phyloP scores from a whole-genome alignment of 2,113 vertebrate species.

The Prinia subflava region DNA sequence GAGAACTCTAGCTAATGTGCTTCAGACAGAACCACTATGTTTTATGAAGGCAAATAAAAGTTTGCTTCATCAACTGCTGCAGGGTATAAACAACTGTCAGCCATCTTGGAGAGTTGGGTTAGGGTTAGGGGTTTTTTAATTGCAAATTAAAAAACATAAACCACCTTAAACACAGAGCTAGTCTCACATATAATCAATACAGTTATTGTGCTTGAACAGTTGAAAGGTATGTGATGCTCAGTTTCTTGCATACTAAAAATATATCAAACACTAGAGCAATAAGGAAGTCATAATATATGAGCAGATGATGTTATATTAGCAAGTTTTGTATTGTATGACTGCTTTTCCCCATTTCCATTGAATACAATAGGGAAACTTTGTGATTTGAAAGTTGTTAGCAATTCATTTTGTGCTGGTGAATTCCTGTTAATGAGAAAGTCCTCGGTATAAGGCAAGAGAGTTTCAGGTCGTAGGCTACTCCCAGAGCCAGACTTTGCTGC shows the following conservation, averaged over 20 bases:
- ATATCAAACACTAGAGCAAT: slow-evolving; percentile 17
- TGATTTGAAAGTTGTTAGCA: slow-evolving; percentile 7
- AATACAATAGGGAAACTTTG: neutral
- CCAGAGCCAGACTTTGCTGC: neutral
- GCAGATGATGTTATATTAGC: neutral
- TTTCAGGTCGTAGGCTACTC: neutral
- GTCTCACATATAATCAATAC: slow-evolving; percentile 72
- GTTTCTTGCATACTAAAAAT: slow-evolving; percentile 57
- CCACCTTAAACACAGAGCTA: slow-evolving; percentile 62
- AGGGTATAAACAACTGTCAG: slow-evolving; percentile 65
- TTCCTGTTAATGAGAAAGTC: neutral
- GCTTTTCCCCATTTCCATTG: neutral
- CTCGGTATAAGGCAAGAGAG: neutral
- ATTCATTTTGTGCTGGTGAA: slow-evolving; percentile 1
- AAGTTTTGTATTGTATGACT: slow-evolving; percentile 9
- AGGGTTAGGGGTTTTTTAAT: slow-evolving; percentile 7
- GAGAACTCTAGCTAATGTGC: slow-evolving; percentile 20
- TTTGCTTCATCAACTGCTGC: slow-evolving; percentile 40
- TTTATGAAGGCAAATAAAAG: slow-evolving; percentile 68
- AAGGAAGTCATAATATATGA: neutral
- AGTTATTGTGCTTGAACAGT: slow-evolving; percentile 62
- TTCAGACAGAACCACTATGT: slow-evolving; percentile 16
- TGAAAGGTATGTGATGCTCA: slow-evolving; percentile 1
- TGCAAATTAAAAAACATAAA: slow-evolving; percentile 78
- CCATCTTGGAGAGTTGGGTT: slow-evolving; percentile 34